A percentile compares a stretch with the other conserved stretches of the same genome.
These are phyloP conservation scores for Sternarchorhynchus goeldii DNA, from an alignment of 2,797 vertebrate species.

Conservation along the genomic window DNA sequence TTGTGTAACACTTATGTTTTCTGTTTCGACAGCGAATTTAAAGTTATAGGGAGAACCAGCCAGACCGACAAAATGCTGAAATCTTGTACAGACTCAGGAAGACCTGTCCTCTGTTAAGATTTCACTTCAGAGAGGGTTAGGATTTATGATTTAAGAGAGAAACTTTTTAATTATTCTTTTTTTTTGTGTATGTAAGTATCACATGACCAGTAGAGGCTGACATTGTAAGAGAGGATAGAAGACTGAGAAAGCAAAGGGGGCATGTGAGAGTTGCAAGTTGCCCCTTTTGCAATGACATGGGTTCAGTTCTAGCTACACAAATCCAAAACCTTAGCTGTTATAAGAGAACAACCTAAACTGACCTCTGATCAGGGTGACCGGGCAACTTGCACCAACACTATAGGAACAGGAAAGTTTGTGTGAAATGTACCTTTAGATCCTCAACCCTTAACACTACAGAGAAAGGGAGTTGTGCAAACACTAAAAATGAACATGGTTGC, in stretches of 20 bases:
- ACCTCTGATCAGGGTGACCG: not conserved
- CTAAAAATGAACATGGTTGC: not conserved
- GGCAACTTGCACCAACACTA: not conserved
- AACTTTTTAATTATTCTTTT: not conserved
- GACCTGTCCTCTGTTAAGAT: conserved; percentile 59
- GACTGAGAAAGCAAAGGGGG: not conserved
- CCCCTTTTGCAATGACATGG: not conserved
- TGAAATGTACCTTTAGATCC: not conserved
- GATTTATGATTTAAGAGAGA: not conserved
- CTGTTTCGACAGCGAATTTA: conserved; percentile 52
- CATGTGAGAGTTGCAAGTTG: not conserved
- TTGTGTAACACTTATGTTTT: conserved; percentile 33
- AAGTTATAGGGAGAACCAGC: conserved; percentile 12
- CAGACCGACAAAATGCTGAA: conserved; percentile 10
- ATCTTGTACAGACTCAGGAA: conserved; percentile 41
- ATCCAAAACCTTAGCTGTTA: not conserved
- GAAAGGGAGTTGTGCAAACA: conserved; percentile 6
- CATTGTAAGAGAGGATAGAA: conserved; percentile 16
- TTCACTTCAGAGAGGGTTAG: not conserved
- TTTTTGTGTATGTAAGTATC: not conserved
- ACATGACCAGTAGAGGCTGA: not conserved
- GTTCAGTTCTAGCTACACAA: too few species aligned
- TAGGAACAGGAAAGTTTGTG: not conserved
- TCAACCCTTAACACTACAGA: conserved; percentile 18
- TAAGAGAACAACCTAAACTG: not conserved